A percentile compares a stretch with the other conserved stretches of the same genome.
Conservation (phyloP, 2,888 invertebrate genomes). For the Diploptera punctata region DNA sequence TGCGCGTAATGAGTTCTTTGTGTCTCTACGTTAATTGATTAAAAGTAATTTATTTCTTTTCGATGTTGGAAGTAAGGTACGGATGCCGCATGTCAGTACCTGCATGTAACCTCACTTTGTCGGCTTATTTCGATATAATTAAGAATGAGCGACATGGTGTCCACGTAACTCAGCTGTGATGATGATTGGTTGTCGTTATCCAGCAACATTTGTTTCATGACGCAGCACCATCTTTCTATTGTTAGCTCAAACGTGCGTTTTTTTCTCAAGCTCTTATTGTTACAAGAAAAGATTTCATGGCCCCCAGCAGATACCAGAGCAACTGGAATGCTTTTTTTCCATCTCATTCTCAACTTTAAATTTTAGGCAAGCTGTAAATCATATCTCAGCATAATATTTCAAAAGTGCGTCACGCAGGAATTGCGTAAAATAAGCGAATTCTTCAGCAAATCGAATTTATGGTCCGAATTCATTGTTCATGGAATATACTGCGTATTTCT, state of each 20-base stretch:
- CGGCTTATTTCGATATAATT: constrained; percentile 41
- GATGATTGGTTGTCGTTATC: constrained; percentile 43
- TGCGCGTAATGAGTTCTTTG: too few relatives aligned
- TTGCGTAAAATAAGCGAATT: too few relatives aligned
- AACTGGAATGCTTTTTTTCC: too few relatives aligned
- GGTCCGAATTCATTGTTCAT: too few relatives aligned
- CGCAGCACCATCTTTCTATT: constrained; percentile 42
- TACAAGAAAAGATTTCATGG: constrained; percentile 18
- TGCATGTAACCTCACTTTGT: constrained; percentile 35
- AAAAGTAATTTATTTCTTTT: too few relatives aligned
- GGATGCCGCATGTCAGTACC: constrained; percentile 16
- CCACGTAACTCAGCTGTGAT: constrained; percentile 37
- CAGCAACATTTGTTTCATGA: constrained; percentile 42
- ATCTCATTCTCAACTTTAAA: too few relatives aligned
- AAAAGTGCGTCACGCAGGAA: too few relatives aligned
- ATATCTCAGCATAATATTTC: too few relatives aligned
- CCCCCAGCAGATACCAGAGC: constrained; percentile 5
- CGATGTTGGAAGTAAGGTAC: background rate
- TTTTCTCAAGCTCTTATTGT: constrained; percentile 6
- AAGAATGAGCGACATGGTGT: constrained; percentile 42
- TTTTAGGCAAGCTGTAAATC: too few relatives aligned
- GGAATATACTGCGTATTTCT: too few relatives aligned
- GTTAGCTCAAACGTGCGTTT: constrained; percentile 26
- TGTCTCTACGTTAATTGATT: too few relatives aligned
- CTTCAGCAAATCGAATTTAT: too few relatives aligned